Evolutionary conservation across 2,113 vertebrate species (phyloP).

Genomic region (Hoplias malabaricus): DNA sequence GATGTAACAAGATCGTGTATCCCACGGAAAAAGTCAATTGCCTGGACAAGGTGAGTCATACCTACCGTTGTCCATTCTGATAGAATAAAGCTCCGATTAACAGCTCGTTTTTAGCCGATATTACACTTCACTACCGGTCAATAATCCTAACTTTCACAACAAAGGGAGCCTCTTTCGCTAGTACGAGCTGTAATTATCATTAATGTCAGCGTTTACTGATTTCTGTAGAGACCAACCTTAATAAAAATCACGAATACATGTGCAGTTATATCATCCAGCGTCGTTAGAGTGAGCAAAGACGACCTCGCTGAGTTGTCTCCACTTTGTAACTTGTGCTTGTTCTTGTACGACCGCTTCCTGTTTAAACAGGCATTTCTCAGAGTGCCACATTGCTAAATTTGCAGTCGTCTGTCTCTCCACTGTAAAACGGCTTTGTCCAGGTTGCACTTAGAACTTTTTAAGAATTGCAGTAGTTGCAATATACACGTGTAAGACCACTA

Average conservation of each 20-base stretch:
- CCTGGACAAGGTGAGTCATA: conserved; percentile 86
- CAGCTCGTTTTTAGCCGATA: no score
- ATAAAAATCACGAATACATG: no score
- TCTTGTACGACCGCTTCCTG: conserved; percentile 39
- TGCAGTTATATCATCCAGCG: neutral
- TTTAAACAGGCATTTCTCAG: conserved; percentile 8
- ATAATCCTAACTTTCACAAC: neutral
- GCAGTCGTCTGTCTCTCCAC: neutral
- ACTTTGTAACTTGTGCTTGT: conserved; percentile 39
- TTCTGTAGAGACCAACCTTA: neutral
- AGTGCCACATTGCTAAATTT: neutral
- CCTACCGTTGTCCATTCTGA: neutral
- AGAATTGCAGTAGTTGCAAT: neutral
- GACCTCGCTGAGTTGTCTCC: conserved; percentile 7
- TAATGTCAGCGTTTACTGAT: neutral
- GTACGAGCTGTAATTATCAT: neutral
- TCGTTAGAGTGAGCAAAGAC: neutral
- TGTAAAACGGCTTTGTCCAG: neutral
- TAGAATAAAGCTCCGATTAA: neutral
- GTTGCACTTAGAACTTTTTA: neutral
- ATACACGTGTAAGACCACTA: neutral
- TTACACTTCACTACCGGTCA: no score
- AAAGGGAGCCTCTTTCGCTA: neutral
- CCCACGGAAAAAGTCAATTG: conserved; percentile 97
- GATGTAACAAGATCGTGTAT: conserved; percentile 93